Conservation (phyloP, 2,888 invertebrate genomes). For the Craniophora ligustri region DNA sequence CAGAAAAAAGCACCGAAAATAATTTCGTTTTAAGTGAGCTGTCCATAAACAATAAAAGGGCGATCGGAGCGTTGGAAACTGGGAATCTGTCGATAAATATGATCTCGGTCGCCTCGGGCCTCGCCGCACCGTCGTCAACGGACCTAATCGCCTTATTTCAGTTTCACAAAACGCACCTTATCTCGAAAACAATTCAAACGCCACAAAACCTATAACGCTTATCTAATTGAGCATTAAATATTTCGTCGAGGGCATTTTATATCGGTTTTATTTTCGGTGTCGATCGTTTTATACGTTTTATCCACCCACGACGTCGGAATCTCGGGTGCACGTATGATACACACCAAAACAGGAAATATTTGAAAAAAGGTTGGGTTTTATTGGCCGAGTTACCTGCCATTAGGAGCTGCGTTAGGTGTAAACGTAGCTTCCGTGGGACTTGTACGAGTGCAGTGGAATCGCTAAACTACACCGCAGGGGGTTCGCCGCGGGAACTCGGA, state of each 20-base stretch:
- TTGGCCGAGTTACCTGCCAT: conserved; percentile 87
- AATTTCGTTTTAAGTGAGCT: conserved; percentile 79
- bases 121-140: conserved; percentile 50
- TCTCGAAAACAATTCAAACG: conserved; percentile 84
- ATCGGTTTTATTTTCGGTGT: conserved; percentile 84
- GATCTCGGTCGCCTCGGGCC: conserved; percentile 48
- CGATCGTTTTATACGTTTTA: conserved; percentile 84
- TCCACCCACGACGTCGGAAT: conserved; percentile 86
- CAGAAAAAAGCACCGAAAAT: conserved; percentile 79
- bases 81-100: conserved; percentile 66
- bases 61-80: conserved; percentile 59
- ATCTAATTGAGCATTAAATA: conserved; percentile 88
- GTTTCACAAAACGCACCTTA: conserved; percentile 77
- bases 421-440: conserved; percentile 84
- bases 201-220: conserved; percentile 86
- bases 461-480: conserved; percentile 82
- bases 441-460: conserved; percentile 65
- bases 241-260: conserved; percentile 87
- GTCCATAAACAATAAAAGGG: conserved; percentile 77
- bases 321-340: conserved; percentile 79
- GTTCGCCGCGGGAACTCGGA: conserved; percentile 76
- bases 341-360: conserved; percentile 87
- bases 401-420: conserved; percentile 86
- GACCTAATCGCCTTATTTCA: conserved; percentile 70
- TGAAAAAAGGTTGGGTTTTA: conserved; percentile 84